Evolutionary conservation across 1,140 invertebrate genomes (phyloP).

Genomic region (Venturia canescens): DNA sequence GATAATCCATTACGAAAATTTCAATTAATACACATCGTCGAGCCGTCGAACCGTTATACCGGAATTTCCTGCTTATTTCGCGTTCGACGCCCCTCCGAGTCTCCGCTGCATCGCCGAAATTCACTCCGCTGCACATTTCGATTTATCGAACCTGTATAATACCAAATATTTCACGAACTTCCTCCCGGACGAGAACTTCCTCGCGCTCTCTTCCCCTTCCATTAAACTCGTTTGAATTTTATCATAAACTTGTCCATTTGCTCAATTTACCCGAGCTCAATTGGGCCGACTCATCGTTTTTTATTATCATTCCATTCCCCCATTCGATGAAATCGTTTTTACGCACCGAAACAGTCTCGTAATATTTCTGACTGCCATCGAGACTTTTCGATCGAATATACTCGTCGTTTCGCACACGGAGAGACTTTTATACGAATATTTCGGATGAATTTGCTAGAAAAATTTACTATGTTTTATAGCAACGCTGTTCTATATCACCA

Average conservation of each 20-base stretch:
- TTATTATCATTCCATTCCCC: no score
- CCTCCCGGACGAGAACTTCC: not conserved
- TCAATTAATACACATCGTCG: slow-evolving; percentile 22
- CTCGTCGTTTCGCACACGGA: no score
- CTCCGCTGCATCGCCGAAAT: not conserved
- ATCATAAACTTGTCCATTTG: not conserved
- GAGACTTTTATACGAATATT: no score
- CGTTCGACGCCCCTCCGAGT: not conserved
- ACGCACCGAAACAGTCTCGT: no score
- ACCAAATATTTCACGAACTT: slow-evolving; percentile 5
- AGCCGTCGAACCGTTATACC: slow-evolving; percentile 23
- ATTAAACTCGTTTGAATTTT: not conserved
- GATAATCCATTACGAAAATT: slow-evolving; percentile 27
- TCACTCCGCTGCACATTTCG: not conserved
- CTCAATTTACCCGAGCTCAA: not conserved
- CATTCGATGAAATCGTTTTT: no score
- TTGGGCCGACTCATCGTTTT: no score
- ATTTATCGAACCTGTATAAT: not conserved
- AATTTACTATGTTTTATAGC: no score
- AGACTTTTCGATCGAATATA: no score
- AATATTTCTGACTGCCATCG: no score
- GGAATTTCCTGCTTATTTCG: slow-evolving; percentile 22
- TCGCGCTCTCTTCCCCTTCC: not conserved
- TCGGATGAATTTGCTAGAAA: no score
- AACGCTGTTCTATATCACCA: no score